Percentiles rank a stretch among this genome's conserved stretches.
Evolutionary conservation across 2,888 invertebrate species (phyloP).

Genomic region (Mesoligia furuncula): DNA sequence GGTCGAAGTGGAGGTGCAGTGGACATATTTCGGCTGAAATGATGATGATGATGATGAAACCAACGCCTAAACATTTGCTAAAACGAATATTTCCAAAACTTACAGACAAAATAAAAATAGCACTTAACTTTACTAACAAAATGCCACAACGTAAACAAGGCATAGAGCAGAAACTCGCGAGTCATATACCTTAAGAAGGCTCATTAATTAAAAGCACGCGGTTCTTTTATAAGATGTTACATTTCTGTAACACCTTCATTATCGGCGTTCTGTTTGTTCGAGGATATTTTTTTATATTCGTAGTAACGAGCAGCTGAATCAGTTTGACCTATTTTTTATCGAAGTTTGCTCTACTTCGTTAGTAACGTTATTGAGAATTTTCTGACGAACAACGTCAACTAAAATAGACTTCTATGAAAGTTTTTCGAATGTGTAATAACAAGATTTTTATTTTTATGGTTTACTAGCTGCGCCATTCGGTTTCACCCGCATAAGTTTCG

Average conservation of each 20-base stretch:
- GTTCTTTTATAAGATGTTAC: conserved; percentile 25
- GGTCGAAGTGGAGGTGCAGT: too few species aligned
- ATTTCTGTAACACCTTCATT: conserved; percentile 45
- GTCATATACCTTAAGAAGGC: conserved; percentile 4
- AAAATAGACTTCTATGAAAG: background rate
- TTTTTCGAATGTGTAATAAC: background rate
- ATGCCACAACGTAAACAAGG: conserved; percentile 6
- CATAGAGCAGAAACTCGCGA: background rate
- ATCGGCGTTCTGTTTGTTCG: conserved; percentile 36
- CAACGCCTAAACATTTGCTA: too few species aligned
- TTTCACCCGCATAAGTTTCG: too few species aligned
- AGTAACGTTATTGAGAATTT: conserved; percentile 22
- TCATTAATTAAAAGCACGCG: conserved; percentile 50
- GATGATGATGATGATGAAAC: too few species aligned
- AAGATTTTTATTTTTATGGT: background rate
- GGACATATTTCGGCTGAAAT: too few species aligned
- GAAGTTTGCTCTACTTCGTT: conserved; percentile 21
- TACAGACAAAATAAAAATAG: background rate
- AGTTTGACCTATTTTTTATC: conserved; percentile 47
- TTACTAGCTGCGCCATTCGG: too few species aligned
- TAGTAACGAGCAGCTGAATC: conserved; percentile 19
- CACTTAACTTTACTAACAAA: background rate
- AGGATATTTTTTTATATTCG: conserved; percentile 38
- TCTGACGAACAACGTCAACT: background rate
- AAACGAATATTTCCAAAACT: background rate